Percentiles rank a stretch among this genome's conserved stretches.
Evolutionary conservation across 1,140 invertebrate genomes (phyloP).

Genomic region (Harlomillsia oculata): DNA sequence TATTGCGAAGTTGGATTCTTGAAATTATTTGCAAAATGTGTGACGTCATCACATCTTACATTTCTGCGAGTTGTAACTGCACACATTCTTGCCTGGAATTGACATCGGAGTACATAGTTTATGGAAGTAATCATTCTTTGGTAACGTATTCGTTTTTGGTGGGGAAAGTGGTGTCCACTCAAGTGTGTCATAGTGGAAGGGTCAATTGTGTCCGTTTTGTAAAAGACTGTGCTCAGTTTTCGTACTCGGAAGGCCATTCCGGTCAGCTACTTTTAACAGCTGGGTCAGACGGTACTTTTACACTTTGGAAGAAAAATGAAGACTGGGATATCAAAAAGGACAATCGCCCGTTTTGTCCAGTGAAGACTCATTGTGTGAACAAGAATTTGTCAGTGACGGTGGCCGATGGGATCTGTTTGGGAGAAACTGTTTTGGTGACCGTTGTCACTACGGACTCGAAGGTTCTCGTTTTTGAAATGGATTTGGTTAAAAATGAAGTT

Average conservation of each 20-base stretch:
- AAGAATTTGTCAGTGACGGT: background rate
- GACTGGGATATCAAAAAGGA: background rate
- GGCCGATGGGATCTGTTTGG: slow-evolving; percentile 2
- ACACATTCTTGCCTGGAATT: slow-evolving; percentile 32
- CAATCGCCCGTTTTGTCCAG: background rate
- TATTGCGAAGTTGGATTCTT: too few species aligned
- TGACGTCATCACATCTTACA: slow-evolving; percentile 5
- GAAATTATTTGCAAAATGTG: background rate
- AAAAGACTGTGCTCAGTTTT: background rate
- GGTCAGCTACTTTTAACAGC: slow-evolving; percentile 10
- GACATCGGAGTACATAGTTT: slow-evolving; percentile 17
- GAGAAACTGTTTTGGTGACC: slow-evolving; percentile 9
- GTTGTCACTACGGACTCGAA: slow-evolving; percentile 16
- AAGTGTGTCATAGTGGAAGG: slow-evolving; percentile 17
- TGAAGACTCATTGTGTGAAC: background rate
- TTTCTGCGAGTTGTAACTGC: slow-evolving; percentile 28
- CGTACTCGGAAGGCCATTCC: background rate
- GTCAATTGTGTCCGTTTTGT: slow-evolving; percentile 28
- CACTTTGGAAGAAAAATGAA: slow-evolving; percentile 11
- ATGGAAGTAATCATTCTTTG: slow-evolving; percentile 24
- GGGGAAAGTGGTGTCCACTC: slow-evolving; percentile 14
- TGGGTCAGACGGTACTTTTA: slow-evolving; percentile 10
- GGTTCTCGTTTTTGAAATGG: slow-evolving; percentile 7
- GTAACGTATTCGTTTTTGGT: slow-evolving; percentile 26
- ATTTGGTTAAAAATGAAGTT: background rate